Evolutionary conservation across 35 echinoderm and acorn worm genomes (phyloP), one percentile per base, ranked within the genome.

Genomic region (Amphiura filiformis): DNA sequence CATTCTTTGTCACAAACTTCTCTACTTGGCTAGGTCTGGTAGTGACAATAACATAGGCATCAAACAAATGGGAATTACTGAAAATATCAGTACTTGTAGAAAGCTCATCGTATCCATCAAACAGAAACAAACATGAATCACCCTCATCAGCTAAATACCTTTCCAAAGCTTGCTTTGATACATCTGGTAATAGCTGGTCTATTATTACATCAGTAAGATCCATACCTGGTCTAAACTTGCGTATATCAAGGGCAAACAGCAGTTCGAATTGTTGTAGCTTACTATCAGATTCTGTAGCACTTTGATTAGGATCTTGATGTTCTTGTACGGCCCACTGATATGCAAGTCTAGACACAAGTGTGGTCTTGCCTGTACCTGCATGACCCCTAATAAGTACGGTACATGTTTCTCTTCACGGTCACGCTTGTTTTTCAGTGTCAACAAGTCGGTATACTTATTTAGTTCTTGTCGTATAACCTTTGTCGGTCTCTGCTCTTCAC

Each of bases 91-190:
- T 30, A n/a, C 11, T 18, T 70, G 9, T 2, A 70, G 17, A 5
- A n/a, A 70, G 61, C 61, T 70, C 61, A 70, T 70, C 61, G 26
- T 70, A 70, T 30, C 61, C 61, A 52, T 70, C 61, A 70, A 70
- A 70, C 26, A 70, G 26, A 70, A 70, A 70, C 44, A 70, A n/a
- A n/a, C 61, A 70, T 30, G 17, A 2, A 70, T 70, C 61, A 26
- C 17, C 26, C 7, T 70, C 2, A 3, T 70, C 26, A 2, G 2
- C 3, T n/a, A 15, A 70, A 70, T 70, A 70, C 2, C 7, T 23
- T 13, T 70, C 17, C 26, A 70, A 3, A 70, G 61, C 26, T 70
- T 70, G 61, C 15, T 18, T 18, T 70, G 26, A n/a, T 1, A n/a
- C 26, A 15, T n/a, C 3, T 13, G 7, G 15, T 23, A 70, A 23